Base-by-base conservation (phyloP, 2,888 invertebrate species). In the Cryptophagus acutangulus region DNA sequence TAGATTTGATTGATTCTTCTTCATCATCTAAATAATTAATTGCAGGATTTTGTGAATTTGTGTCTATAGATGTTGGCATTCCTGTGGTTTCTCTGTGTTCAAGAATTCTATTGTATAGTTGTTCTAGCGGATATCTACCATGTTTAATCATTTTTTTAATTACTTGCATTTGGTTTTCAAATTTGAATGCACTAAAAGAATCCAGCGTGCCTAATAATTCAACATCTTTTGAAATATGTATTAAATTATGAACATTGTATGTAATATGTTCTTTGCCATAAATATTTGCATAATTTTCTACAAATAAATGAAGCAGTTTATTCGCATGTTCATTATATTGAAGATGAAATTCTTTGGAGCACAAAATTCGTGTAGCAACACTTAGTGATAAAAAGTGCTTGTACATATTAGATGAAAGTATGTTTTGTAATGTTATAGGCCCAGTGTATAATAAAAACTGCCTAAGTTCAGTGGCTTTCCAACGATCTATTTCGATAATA, bases 391-490 rank as follows among this genome's bases (percentile, higher is more conserved):
- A 17, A 33, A 54, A 53, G 34, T 54, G 48, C 9, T 36, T 38
- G 24, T 48, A 45, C 14, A 45, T 37, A 18, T 45, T 14, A 28
- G 38, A 31, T 25, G 18, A 14, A 10, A 54, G 17, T 25, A 46
- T 18, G 15, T 40, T 31, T 38, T 45, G 43, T 25, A 56, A 42
- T 17, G 54, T 46, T n/a, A 58, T 36, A 4, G 46, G 46, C 2
- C 54, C 56, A 31, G 40, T 40, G 31, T 58, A 55, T 6, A 55
- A 33, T 16, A 58, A 31, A 33, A 56, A 49, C 31, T 43, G 39
- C 14, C 55, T 41, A 25, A 51, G 48, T 40, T 54, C 54, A 17
- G 52, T 51, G 8, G 51, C 53, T 42, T 58, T 56, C 41, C 48
- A 57, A 13, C 40, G 35, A 17, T 43, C 43, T 13, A 49, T 29